Percentiles rank a stretch among this genome's conserved stretches.
Conservation (phyloP, 2,113 vertebrate species). For the Stomatorhinus ivindoensis region DNA sequence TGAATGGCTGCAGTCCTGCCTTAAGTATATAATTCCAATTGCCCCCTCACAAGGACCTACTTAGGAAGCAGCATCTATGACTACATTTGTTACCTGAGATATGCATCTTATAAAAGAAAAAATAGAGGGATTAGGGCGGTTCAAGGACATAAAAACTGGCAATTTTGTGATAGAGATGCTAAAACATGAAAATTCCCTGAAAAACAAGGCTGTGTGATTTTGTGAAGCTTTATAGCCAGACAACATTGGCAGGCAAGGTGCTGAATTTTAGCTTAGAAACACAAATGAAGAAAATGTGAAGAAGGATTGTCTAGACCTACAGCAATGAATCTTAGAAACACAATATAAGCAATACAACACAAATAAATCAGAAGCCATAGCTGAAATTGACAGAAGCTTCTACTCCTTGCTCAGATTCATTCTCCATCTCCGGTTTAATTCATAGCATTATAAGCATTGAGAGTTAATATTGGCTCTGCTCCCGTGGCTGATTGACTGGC, state of each 20-base stretch:
- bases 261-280: slow-evolving; percentile 56
- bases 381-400: slow-evolving; percentile 34
- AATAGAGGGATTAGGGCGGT: slow-evolving; percentile 42
- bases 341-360: slow-evolving; percentile 27
- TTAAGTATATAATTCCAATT: background rate
- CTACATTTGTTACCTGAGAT: background rate
- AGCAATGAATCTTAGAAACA: slow-evolving; percentile 46
- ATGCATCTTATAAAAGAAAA: background rate
- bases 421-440: slow-evolving; percentile 62
- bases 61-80: background rate
- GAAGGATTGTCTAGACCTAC: slow-evolving; percentile 57
- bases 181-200: slow-evolving; percentile 47
- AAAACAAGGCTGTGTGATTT: slow-evolving; percentile 51
- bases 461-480: slow-evolving; percentile 72
- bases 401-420: slow-evolving; percentile 18
- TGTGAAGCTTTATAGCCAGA: slow-evolving; percentile 38
- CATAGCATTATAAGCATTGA: slow-evolving; percentile 74
- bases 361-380: slow-evolving; percentile 47
- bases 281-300: slow-evolving; percentile 52
- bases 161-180: slow-evolving; percentile 65
- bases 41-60: background rate
- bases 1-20: background rate
- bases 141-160: slow-evolving; percentile 59
- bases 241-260: slow-evolving; percentile 49
- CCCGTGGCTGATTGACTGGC: slow-evolving; percentile 85